phyloP scores from a whole-genome alignment of 2,113 vertebrate species.

The Poecile atricapillus region DNA sequence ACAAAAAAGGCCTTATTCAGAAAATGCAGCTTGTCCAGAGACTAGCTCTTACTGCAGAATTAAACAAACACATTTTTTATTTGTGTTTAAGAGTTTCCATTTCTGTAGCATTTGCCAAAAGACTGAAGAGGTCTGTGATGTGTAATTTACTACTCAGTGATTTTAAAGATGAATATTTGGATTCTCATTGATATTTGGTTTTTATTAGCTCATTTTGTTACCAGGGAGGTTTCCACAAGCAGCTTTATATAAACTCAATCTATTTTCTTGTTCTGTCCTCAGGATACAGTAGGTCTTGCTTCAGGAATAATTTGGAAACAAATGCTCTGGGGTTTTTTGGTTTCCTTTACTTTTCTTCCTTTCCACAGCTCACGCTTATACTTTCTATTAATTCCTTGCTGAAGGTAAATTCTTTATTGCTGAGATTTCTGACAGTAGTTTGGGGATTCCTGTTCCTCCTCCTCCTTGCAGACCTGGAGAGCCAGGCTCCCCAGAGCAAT shows the following conservation, averaged over 20 bases:
- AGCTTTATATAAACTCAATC: background rate
- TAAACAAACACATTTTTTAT: slow-evolving; percentile 7
- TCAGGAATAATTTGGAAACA: background rate
- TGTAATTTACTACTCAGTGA: slow-evolving; percentile 12
- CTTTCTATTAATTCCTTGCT: background rate
- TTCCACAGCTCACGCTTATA: background rate
- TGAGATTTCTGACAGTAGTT: background rate
- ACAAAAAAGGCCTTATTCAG: background rate
- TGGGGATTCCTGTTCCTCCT: background rate
- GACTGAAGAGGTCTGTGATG: background rate
- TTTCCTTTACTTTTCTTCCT: background rate
- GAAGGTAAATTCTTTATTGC: background rate
- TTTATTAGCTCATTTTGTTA: slow-evolving; percentile 33
- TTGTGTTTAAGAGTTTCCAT: background rate
- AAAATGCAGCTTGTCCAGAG: background rate
- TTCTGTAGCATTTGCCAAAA: slow-evolving; percentile 18
- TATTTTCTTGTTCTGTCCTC: background rate
- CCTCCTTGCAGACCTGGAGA: background rate
- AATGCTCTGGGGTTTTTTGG: background rate
- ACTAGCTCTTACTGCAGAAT: background rate
- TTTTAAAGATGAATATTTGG: slow-evolving; percentile 44
- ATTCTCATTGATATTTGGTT: slow-evolving; percentile 31
- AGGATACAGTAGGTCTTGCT: background rate
- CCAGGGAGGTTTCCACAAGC: background rate
- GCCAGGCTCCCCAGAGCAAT: background rate